Evolutionary conservation across 1,140 invertebrate species (phyloP).

Genomic region (Brachionus rotundiformis): DNA sequence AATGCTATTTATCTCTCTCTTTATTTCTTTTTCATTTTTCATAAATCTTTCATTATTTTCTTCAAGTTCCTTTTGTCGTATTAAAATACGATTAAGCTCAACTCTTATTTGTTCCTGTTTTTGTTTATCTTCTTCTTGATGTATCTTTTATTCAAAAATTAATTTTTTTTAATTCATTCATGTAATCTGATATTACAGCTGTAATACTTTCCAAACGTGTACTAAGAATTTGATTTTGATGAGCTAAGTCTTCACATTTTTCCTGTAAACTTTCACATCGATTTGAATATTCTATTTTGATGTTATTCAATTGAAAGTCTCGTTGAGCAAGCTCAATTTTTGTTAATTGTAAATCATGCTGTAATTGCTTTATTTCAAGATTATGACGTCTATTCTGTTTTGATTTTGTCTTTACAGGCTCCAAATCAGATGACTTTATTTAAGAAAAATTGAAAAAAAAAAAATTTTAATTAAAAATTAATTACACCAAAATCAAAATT

Average conservation of each 20-base stretch:
- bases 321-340: constrained; percentile 64
- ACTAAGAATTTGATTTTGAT: constrained; percentile 63
- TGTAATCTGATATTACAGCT: background rate
- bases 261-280: constrained; percentile 63
- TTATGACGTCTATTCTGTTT: constrained; percentile 53
- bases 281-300: constrained; percentile 61
- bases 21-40: constrained; percentile 61
- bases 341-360: constrained; percentile 63
- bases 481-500: constrained; percentile 38
- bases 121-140: constrained; percentile 60
- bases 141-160: constrained; percentile 54
- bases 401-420: constrained; percentile 4
- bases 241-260: constrained; percentile 60
- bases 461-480: background rate
- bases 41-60: constrained; percentile 61
- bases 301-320: constrained; percentile 60
- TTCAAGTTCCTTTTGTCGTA: constrained; percentile 61
- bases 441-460: background rate
- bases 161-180: constrained; percentile 37
- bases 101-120: constrained; percentile 59
- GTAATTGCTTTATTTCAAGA: constrained; percentile 60
- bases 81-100: constrained; percentile 60
- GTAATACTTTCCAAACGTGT: constrained; percentile 53
- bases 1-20: constrained; percentile 55
- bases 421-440: background rate